Conservation (phyloP, 2,888 invertebrate species). For the Crematogaster levior region DNA sequence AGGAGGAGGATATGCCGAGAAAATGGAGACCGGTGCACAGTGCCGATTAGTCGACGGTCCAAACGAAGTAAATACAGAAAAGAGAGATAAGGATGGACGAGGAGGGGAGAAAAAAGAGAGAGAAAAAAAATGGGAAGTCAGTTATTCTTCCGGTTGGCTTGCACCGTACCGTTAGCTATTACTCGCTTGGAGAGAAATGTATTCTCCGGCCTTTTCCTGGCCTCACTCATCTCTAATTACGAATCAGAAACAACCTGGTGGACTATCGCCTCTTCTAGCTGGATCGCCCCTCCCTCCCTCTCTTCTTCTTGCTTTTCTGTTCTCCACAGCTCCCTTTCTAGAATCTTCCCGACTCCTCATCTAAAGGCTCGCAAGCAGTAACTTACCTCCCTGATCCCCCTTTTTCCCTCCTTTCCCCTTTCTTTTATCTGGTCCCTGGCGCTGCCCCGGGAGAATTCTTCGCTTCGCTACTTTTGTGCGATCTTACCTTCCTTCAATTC, state of each 20-base stretch:
- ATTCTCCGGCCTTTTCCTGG: slow-evolving; percentile 74
- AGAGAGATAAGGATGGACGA: background rate
- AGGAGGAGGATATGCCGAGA: slow-evolving; percentile 30
- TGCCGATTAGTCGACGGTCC: slow-evolving; percentile 32
- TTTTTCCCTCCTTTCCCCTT: background rate
- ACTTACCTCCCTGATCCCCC: slow-evolving; percentile 32
- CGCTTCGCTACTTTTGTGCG: slow-evolving; percentile 74
- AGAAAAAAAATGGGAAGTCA: slow-evolving; percentile 64
- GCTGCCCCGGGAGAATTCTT: slow-evolving; percentile 62
- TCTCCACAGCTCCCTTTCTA: slow-evolving; percentile 33
- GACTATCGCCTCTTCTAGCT: slow-evolving; percentile 57
- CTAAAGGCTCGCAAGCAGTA: slow-evolving; percentile 40
- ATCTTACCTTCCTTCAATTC: slow-evolving; percentile 57
- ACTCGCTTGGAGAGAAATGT: slow-evolving; percentile 77
- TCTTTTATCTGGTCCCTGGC: slow-evolving; percentile 29
- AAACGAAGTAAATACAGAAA: background rate
- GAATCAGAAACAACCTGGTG: slow-evolving; percentile 81
- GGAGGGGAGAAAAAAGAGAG: slow-evolving; percentile 28
- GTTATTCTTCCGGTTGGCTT: slow-evolving; percentile 77
- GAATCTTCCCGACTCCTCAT: slow-evolving; percentile 56
- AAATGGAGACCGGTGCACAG: slow-evolving; percentile 22
- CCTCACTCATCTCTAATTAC: slow-evolving; percentile 83
- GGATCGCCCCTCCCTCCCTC: slow-evolving; percentile 33
- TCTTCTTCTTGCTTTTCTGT: slow-evolving; percentile 43
- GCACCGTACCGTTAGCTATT: slow-evolving; percentile 74